Evolutionary conservation across 2,888 invertebrate genomes (phyloP).

Genomic region (Conchocele bisecta): DNA sequence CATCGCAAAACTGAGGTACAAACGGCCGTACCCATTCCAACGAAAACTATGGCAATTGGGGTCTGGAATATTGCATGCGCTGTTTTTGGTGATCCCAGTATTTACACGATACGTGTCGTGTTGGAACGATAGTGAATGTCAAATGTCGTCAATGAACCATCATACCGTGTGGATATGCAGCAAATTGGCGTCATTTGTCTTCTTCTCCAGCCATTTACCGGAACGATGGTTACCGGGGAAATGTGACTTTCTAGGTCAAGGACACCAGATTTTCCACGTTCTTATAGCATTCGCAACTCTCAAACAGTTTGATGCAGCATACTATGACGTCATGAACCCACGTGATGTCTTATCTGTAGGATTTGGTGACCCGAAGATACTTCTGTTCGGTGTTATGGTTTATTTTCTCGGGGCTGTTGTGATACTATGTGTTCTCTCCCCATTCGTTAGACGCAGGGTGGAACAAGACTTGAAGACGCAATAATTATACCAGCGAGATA

Average conservation of each 20-base stretch:
- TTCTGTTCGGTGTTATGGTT: too few species aligned
- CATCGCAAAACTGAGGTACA: conserved; percentile 62
- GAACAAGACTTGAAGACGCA: too few species aligned
- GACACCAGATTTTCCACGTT: conserved; percentile 74
- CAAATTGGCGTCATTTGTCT: conserved; percentile 57
- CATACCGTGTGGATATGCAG: conserved; percentile 53
- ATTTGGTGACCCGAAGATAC: too few species aligned
- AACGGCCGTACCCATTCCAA: conserved; percentile 58
- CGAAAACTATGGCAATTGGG: conserved; percentile 65
- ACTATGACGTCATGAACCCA: conserved; percentile 31
- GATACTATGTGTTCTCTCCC: too few species aligned
- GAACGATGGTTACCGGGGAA: conserved; percentile 63
- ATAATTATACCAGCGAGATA: too few species aligned
- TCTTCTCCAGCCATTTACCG: conserved; percentile 68
- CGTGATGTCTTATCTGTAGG: too few species aligned
- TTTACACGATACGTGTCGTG: conserved; percentile 57
- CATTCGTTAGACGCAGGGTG: too few species aligned
- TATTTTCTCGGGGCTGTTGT: too few species aligned
- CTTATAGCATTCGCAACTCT: conserved; percentile 32
- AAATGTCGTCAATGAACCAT: conserved; percentile 58
- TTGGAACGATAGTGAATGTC: conserved; percentile 36
- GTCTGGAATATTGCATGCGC: conserved; percentile 46
- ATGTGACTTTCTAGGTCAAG: conserved; percentile 68
- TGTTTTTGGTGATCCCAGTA: conserved; percentile 50
- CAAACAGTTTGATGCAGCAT: conserved; percentile 46